phyloP scores from a whole-genome alignment of 1,140 invertebrate species.

The Stenopsyche tienmushanensis region DNA sequence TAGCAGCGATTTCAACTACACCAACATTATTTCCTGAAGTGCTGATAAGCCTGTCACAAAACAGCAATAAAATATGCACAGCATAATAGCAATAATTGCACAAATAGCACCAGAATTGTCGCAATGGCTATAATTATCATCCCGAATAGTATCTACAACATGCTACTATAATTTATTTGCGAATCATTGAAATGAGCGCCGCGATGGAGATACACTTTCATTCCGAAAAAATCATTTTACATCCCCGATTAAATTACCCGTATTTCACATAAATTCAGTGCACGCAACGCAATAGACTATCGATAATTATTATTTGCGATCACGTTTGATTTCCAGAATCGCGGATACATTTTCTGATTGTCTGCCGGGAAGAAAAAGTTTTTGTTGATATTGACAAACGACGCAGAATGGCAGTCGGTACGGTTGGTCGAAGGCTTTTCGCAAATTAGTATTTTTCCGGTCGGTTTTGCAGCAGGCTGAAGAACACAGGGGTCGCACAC shows the following conservation, averaged over 20 bases:
- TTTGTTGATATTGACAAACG: neutral
- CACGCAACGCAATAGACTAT: no score
- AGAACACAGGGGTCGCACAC: no score
- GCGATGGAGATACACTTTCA: neutral
- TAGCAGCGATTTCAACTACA: no score
- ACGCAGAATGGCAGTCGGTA: no score
- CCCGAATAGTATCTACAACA: constrained; percentile 25
- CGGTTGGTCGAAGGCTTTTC: no score
- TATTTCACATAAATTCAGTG: no score
- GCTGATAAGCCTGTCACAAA: constrained; percentile 37
- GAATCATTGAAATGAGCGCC: constrained; percentile 8
- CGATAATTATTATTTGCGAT: no score
- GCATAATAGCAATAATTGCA: constrained; percentile 29
- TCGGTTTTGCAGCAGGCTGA: constrained; percentile 7
- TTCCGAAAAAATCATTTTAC: neutral
- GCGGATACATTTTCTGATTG: no score
- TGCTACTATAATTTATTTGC: constrained; percentile 36
- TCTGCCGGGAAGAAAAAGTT: neutral
- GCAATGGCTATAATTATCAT: constrained; percentile 40
- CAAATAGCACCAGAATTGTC: constrained; percentile 26
- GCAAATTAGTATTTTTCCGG: constrained; percentile 25
- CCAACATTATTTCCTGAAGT: constrained; percentile 31
- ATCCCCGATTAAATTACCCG: no score
- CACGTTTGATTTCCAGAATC: no score
- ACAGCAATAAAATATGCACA: constrained; percentile 40